These are phyloP conservation scores for Diadumene lineata DNA, from an alignment of 92 coral and sea anemone genomes.

Conservation along the genomic window DNA sequence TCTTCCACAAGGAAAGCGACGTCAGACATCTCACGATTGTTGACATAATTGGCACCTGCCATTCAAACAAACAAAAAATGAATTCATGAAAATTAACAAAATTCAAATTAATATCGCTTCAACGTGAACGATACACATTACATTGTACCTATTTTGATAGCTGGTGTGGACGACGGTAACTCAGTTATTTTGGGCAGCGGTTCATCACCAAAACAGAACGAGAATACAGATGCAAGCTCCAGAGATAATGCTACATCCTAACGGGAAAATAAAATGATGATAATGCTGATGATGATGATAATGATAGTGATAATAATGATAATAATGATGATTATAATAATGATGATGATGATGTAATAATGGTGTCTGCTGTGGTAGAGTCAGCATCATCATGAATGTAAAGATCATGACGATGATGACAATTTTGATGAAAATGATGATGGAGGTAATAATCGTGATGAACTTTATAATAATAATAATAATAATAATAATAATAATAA, in stretches of 20 bases:
- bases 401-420: neutral
- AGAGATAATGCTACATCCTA: conserved; percentile 59
- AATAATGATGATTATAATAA: neutral
- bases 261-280: neutral
- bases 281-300: neutral
- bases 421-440: neutral
- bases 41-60: conserved; percentile 79
- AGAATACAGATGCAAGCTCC: conserved; percentile 76
- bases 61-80: neutral
- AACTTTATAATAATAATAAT: no score
- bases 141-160: conserved; percentile 55
- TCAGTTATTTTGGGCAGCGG: conserved; percentile 56
- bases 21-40: conserved; percentile 83
- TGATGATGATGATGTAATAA: neutral
- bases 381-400: no score
- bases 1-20: conserved; percentile 71
- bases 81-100: neutral
- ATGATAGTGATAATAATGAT: neutral
- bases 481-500: no score
- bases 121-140: neutral
- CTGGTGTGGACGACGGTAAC: conserved; percentile 38
- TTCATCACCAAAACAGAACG: conserved; percentile 68
- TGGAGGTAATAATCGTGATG: neutral
- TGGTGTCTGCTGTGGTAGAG: neutral
- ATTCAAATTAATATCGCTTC: neutral